phyloP scores from a whole-genome alignment of 2,888 invertebrate species.

The Tribolium freemani region DNA sequence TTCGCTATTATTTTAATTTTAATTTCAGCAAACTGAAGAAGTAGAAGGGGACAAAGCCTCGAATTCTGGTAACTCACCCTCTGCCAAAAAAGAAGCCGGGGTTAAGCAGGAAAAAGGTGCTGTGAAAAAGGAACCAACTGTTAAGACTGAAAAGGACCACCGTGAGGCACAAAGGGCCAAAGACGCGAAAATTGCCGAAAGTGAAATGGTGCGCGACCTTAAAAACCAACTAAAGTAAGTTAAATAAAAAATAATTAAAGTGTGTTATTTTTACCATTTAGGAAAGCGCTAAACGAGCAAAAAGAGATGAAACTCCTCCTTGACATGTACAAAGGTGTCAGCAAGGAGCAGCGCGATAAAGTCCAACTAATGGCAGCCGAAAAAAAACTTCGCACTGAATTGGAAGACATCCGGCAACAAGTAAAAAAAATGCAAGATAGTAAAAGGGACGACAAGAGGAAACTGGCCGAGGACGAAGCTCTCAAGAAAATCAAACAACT shows the following conservation, averaged over 20 bases:
- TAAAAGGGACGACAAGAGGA: conserved; percentile 91
- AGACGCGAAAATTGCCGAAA: conserved; percentile 77
- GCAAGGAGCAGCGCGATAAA: conserved; percentile 96
- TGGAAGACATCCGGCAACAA: conserved; percentile 89
- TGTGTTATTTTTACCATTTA: conserved; percentile 60
- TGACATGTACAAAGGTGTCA: conserved; percentile 98
- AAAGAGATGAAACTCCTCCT: conserved; percentile 94
- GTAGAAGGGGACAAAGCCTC: conserved; percentile 67
- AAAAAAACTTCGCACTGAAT: conserved; percentile 89
- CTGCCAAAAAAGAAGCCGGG: conserved; percentile 73
- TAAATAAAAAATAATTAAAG: not conserved
- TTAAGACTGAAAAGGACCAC: conserved; percentile 76
- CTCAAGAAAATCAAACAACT: conserved; percentile 93
- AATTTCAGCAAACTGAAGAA: conserved; percentile 64
- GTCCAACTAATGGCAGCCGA: conserved; percentile 96
- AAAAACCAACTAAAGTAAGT: conserved; percentile 92
- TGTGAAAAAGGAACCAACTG: conserved; percentile 75
- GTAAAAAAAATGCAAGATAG: conserved; percentile 92
- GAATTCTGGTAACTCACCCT: conserved; percentile 65
- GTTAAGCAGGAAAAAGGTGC: conserved; percentile 69
- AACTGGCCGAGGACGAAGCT: conserved; percentile 95
- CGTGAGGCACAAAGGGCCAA: conserved; percentile 75
- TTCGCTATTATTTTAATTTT: not conserved
- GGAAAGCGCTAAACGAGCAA: conserved; percentile 93
- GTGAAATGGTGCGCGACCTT: conserved; percentile 87